Evolutionary conservation across 2,113 vertebrate genomes (phyloP).

Genomic region (Muntiacus muntjak): DNA sequence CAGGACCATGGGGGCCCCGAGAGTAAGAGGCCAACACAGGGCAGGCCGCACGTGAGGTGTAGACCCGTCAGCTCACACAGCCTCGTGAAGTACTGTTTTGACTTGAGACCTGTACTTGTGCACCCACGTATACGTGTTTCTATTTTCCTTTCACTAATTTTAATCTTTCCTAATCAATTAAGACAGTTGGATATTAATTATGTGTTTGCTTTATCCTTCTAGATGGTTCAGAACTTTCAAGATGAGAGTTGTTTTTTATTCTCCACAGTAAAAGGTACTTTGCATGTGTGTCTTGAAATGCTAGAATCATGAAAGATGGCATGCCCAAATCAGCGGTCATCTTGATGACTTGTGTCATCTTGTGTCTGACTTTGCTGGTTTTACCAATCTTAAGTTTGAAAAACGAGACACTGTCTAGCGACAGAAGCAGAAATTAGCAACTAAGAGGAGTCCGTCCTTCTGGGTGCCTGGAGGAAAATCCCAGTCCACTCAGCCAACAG

Average conservation of each 20-base stretch:
- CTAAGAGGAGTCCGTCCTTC: neutral
- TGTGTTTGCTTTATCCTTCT: slow-evolving; percentile 49
- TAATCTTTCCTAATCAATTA: neutral
- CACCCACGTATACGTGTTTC: neutral
- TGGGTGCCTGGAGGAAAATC: neutral
- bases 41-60: neutral
- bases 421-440: neutral
- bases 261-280: slow-evolving; percentile 92
- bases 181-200: neutral
- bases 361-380: neutral
- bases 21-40: too few species aligned
- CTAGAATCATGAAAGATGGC: neutral
- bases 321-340: neutral
- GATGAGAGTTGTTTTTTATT: slow-evolving; percentile 98
- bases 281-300: neutral
- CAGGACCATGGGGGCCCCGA: accelerated
- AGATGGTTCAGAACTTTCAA: slow-evolving; percentile 98
- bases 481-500: neutral
- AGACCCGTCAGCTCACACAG: accelerated
- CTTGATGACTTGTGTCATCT: neutral
- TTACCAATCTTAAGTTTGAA: neutral
- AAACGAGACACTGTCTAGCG: neutral
- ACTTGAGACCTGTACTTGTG: neutral
- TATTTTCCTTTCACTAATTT: neutral
- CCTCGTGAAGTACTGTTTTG: accelerated